These are phyloP conservation scores for Lepidurus apus DNA, from an alignment of 1,140 invertebrate species.

Conservation along the genomic window DNA sequence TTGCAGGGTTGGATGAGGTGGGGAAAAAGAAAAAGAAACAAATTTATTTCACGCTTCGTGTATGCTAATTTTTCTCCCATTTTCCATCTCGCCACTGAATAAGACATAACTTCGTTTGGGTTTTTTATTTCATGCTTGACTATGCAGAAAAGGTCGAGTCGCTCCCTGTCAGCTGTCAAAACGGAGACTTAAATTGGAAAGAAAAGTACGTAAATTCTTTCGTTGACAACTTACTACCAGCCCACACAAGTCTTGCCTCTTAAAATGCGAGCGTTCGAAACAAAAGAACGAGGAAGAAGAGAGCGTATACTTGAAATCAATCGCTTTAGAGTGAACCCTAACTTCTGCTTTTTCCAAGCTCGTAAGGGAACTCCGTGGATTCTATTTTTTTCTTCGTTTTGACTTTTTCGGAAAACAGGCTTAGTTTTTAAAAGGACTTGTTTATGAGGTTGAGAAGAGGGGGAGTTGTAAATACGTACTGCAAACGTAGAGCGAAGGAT, in stretches of 20 bases:
- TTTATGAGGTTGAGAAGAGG: background rate
- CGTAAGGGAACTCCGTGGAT: no score
- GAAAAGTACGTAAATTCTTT: background rate
- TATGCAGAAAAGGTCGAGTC: background rate
- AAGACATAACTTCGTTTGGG: background rate
- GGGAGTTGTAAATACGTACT: slow-evolving; percentile 28
- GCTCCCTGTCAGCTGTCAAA: background rate
- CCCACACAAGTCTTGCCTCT: background rate
- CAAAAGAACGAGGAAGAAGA: background rate
- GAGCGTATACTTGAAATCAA: background rate
- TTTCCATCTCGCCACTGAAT: background rate
- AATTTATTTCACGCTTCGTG: background rate
- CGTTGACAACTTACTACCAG: background rate
- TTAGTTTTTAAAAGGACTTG: background rate
- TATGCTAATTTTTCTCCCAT: slow-evolving; percentile 8
- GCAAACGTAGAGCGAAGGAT: slow-evolving; percentile 36
- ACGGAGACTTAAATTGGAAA: slow-evolving; percentile 5
- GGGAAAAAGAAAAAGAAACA: background rate
- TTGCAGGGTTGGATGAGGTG: background rate
- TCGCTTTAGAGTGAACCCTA: no score
- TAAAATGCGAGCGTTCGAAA: background rate
- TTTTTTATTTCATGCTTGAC: background rate
- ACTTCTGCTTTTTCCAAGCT: no score
- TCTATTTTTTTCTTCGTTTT: no score
- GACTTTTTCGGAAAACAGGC: background rate